phyloP scores from a whole-genome alignment of 2,888 invertebrate genomes.

The Diaprepes abbreviatus region DNA sequence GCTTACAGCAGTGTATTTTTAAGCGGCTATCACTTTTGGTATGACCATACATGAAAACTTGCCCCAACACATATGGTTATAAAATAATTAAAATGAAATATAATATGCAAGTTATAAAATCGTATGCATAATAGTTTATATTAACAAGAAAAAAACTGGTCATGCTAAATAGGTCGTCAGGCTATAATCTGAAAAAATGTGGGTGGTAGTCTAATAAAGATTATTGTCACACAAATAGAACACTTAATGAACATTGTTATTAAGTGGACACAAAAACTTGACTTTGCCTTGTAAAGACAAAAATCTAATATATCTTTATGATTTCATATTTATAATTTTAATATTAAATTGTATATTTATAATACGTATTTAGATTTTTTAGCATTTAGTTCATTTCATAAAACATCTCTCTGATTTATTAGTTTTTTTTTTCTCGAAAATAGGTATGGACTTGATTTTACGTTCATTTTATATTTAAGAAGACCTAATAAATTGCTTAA shows the following conservation, averaged over 20 bases:
- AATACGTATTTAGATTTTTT: no score
- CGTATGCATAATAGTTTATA: not conserved
- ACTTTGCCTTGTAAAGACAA: no score
- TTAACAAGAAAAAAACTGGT: constrained; percentile 2
- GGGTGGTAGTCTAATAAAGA: constrained; percentile 3
- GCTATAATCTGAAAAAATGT: not conserved
- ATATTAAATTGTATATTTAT: no score
- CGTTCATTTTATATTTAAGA: no score
- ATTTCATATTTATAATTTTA: no score
- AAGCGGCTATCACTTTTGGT: constrained; percentile 12
- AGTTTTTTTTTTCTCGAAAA: no score
- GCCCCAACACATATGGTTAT: constrained; percentile 14
- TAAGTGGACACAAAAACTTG: no score
- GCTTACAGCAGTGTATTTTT: not conserved
- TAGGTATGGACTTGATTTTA: no score
- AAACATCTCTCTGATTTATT: no score
- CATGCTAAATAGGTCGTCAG: constrained; percentile 5
- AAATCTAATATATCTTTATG: no score
- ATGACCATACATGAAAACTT: constrained; percentile 13
- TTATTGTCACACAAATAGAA: not conserved
- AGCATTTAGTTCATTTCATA: no score
- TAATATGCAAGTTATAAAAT: constrained; percentile 12
- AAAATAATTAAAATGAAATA: constrained; percentile 18
- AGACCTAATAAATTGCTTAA: no score
- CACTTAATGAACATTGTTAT: not conserved